These are phyloP conservation scores for Decapterus maruadsi DNA, from an alignment of 2,797 vertebrate genomes.

Conservation along the genomic window DNA sequence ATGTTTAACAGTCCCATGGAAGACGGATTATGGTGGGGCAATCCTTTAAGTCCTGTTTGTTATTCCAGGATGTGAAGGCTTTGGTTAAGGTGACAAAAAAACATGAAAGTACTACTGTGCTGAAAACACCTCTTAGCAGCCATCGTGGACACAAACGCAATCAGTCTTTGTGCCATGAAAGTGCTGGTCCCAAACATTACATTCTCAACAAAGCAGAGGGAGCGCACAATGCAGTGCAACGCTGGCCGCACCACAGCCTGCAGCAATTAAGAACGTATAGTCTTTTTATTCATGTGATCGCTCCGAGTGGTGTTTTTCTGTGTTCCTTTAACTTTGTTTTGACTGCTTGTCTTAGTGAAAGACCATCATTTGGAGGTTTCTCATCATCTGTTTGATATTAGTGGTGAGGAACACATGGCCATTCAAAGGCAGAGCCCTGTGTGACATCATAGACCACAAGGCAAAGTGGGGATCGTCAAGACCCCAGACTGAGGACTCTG, in stretches of 20 bases:
- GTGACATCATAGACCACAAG: slow-evolving; percentile 88
- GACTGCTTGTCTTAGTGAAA: slow-evolving; percentile 88
- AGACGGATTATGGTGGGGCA: slow-evolving; percentile 61
- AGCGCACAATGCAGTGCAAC: slow-evolving; percentile 49
- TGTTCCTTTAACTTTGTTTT: slow-evolving; percentile 88
- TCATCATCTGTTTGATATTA: slow-evolving; percentile 91
- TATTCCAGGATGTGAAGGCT: slow-evolving; percentile 70
- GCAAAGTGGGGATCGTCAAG: slow-evolving; percentile 81
- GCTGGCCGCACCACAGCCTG: slow-evolving; percentile 69
- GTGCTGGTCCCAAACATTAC: slow-evolving; percentile 39
- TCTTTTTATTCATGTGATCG: slow-evolving; percentile 73
- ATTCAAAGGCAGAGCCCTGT: slow-evolving; percentile 86
- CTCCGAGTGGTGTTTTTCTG: slow-evolving; percentile 81
- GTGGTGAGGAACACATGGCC: slow-evolving; percentile 89
- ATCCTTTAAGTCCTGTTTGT: slow-evolving; percentile 71
- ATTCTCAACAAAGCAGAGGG: slow-evolving; percentile 47
- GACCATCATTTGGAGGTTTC: slow-evolving; percentile 87
- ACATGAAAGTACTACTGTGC: slow-evolving; percentile 56
- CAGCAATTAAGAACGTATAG: slow-evolving; percentile 73
- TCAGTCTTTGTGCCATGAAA: slow-evolving; percentile 11
- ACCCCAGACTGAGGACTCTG: slow-evolving; percentile 74
- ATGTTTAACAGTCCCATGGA: slow-evolving; percentile 59
- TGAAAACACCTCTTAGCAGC: slow-evolving; percentile 30
- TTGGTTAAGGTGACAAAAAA: slow-evolving; percentile 57
- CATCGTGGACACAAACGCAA: slow-evolving; percentile 10